Evolutionary conservation across 2,113 vertebrate species (phyloP).

Genomic region (Poeciliopsis retropinna): DNA sequence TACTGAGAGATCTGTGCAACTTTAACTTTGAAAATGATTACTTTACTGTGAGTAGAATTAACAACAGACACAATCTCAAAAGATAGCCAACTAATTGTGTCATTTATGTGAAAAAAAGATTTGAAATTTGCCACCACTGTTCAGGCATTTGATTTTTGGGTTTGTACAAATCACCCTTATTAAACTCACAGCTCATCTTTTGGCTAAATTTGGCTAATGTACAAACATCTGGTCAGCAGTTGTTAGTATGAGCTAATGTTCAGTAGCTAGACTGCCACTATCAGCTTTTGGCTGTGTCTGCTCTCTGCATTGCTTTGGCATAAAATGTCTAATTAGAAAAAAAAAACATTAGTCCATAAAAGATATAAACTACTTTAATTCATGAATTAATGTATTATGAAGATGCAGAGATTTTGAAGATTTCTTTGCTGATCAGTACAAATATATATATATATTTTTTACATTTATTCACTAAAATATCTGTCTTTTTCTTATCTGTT

Average conservation of each 20-base stretch:
- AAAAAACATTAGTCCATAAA: neutral
- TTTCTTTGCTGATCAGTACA: neutral
- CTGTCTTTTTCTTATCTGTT: constrained; percentile 6
- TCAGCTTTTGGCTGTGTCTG: constrained; percentile 6
- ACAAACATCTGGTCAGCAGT: neutral
- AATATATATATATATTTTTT: neutral
- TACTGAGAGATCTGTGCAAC: neutral
- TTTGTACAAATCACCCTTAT: no score
- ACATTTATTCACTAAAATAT: neutral
- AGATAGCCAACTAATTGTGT: neutral
- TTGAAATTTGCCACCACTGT: neutral
- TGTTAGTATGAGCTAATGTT: neutral
- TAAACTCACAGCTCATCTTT: no score
- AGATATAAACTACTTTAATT: neutral
- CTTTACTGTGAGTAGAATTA: neutral
- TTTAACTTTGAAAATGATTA: neutral
- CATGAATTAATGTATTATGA: neutral
- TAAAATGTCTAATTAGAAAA: constrained; percentile 11
- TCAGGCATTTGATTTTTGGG: no score
- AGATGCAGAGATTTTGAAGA: neutral
- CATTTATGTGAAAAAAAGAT: neutral
- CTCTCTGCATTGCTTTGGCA: constrained; percentile 22
- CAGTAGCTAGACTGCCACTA: constrained; percentile 4
- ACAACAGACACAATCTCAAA: neutral
- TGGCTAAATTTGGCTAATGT: no score